Evolutionary conservation across 2,113 vertebrate species (phyloP).

Genomic region (Cinclus mexicanus): DNA sequence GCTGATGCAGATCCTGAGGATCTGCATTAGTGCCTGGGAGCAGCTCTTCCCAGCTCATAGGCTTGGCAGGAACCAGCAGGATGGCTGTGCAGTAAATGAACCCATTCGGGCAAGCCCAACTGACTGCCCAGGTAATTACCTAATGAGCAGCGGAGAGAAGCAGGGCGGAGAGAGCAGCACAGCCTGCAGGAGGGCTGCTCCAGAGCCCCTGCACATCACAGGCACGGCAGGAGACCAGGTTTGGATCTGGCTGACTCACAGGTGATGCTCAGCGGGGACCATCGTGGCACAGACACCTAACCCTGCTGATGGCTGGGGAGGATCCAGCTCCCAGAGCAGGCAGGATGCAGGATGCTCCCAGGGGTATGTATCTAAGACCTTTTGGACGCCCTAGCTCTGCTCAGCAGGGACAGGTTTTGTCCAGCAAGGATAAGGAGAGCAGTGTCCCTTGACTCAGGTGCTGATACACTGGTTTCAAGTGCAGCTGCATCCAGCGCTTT

Average conservation of each 20-base stretch:
- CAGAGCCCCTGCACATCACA: background rate
- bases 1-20: background rate
- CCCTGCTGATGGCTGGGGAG: background rate
- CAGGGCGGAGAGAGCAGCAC: background rate
- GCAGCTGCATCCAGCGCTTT: background rate
- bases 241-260: background rate
- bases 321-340: background rate
- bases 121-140: background rate
- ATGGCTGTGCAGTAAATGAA: background rate
- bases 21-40: background rate
- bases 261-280: background rate
- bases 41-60: background rate
- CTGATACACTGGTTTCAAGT: background rate
- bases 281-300: no score
- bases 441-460: fast-evolving
- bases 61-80: background rate
- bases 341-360: no score
- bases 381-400: background rate
- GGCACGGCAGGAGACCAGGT: no score
- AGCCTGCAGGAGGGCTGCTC: background rate
- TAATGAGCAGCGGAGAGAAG: background rate
- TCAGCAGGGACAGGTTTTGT: background rate
- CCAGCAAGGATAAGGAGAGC: background rate
- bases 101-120: background rate
- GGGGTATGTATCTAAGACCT: no score